These are phyloP conservation scores for Incurvaria masculella DNA, from an alignment of 2,888 invertebrate species.

Conservation along the genomic window DNA sequence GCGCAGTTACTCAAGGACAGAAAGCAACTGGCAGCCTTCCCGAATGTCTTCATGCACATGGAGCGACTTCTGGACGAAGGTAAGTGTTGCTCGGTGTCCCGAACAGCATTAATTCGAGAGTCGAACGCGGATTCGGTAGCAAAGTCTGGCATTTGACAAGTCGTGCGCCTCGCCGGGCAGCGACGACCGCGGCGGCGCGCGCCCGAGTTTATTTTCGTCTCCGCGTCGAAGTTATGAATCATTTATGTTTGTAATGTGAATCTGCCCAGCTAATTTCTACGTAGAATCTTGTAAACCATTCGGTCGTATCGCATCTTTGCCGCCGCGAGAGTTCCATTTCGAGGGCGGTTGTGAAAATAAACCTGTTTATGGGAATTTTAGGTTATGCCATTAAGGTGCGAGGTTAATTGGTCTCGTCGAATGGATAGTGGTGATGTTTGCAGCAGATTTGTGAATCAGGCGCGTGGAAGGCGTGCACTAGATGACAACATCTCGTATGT, in stretches of 20 bases:
- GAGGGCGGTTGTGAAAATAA: not conserved
- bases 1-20: slow-evolving; percentile 99
- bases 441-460: too few species aligned
- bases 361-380: too few species aligned
- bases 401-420: too few species aligned
- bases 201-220: slow-evolving; percentile 56
- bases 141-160: not conserved
- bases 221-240: slow-evolving; percentile 55
- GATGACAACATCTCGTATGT: too few species aligned
- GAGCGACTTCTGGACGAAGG: slow-evolving; percentile 99
- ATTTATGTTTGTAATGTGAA: slow-evolving; percentile 52
- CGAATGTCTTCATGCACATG: slow-evolving; percentile 98
- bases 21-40: slow-evolving; percentile 99
- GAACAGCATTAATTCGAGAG: not conserved
- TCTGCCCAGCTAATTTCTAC: not conserved
- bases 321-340: too few species aligned
- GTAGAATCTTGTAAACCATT: too few species aligned
- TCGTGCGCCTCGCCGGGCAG: not conserved
- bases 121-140: not conserved
- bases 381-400: too few species aligned
- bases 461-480: too few species aligned
- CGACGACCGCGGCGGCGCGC: slow-evolving; percentile 52
- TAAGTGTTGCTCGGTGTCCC: slow-evolving; percentile 42
- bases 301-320: not conserved
- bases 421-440: too few species aligned